Evolutionary conservation across 2,113 vertebrate species (phyloP), one percentile per base, ranked within the genome.

Genomic region (Tragelaphus imberbis): DNA sequence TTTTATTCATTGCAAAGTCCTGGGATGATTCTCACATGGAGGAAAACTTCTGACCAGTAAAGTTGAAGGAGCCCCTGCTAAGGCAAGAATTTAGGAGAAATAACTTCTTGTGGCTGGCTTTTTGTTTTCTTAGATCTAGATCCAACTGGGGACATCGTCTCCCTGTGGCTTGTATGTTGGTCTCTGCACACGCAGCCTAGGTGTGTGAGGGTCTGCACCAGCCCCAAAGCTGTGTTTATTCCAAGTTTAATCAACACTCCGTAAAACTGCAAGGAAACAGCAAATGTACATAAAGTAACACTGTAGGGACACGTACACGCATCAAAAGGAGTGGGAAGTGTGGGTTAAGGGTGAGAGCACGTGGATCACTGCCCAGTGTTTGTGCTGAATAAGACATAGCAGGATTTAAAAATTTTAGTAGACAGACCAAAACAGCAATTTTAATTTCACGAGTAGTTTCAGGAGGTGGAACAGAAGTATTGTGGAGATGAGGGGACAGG

Each of bases 11-110:
- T 91, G 55, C 90, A 97, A 95, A 95, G 36, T 98, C 92, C 84
- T 81, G 86, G 51, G 53, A 88, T 84, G 94, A 59, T 94, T 95
- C 85, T 98, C 80, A 84, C 68, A 91, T 68, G 96, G 88, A 96
- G 75, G 93, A 96, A 97, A 63, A 17, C 53, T 92, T 90, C 77
- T 92, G 86, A 61, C n/a, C 55, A 90, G 86, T 84, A 97, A 98
- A 97, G 86, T 84, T 95, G 89, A 98, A 79, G 40, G 96, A 97
- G 84, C 49, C 97, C 84, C 11, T 97, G 95, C 90, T 94, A 90
- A 98, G 90, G 89, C 94, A 97, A 93, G 47, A 97, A 92, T 98
- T 98, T 97, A 97, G 98, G 98, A 97, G 89, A 77, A 97, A 88
- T 10, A 89, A 92, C 82, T 75, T 95, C 58, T 93, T 92, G 51